A percentile compares a stretch with the other conserved stretches of the same genome.
phyloP scores from a whole-genome alignment of 2,888 invertebrate species.

The Dusona sp. region DNA sequence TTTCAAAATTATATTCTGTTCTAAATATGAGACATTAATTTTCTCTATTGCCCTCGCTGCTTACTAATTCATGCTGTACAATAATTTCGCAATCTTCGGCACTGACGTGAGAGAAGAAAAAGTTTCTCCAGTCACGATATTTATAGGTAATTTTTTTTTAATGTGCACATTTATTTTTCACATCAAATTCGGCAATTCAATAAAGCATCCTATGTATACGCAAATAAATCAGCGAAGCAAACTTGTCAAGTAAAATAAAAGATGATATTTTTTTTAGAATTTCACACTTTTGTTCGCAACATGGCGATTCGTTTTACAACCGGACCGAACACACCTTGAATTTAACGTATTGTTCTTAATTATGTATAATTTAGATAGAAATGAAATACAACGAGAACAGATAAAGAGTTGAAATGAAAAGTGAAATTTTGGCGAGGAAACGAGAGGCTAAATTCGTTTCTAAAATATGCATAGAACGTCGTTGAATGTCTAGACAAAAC shows the following conservation, averaged over 20 bases:
- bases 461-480: not conserved
- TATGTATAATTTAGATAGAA: slow-evolving; percentile 18
- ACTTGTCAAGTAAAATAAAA: slow-evolving; percentile 40
- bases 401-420: not conserved
- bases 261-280: not conserved
- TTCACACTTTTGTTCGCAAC: slow-evolving; percentile 13
- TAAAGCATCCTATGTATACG: slow-evolving; percentile 11
- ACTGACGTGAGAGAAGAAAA: not conserved
- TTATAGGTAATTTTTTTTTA: slow-evolving; percentile 5
- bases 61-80: slow-evolving; percentile 26
- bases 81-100: slow-evolving; percentile 21
- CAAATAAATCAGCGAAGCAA: slow-evolving; percentile 35
- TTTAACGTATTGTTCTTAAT: not conserved
- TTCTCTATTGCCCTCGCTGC: not conserved
- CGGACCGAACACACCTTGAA: not conserved
- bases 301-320: not conserved
- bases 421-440: not conserved
- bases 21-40: slow-evolving; percentile 32
- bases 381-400: not conserved
- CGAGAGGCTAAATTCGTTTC: not conserved
- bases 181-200: slow-evolving; percentile 13
- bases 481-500: not conserved
- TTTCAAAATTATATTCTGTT: not conserved
- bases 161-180: not conserved
- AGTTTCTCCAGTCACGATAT: slow-evolving; percentile 8